These are phyloP conservation scores for Excalfactoria chinensis DNA, from an alignment of 2,113 vertebrate species.

Conservation along the genomic window DNA sequence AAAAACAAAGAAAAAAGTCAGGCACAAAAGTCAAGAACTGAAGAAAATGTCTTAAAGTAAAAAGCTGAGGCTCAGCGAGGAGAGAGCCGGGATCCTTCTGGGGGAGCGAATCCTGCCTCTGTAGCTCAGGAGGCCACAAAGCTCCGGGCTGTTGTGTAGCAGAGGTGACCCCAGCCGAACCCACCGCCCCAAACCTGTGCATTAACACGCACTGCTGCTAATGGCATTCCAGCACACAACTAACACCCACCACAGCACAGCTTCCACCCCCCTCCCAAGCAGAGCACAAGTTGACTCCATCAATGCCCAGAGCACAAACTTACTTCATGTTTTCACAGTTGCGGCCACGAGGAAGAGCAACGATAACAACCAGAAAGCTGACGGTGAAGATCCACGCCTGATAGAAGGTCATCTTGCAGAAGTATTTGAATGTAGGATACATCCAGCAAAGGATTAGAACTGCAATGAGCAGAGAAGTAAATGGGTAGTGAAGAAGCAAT, in stretches of 20 bases:
- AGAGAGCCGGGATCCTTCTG: background rate
- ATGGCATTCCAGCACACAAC: background rate
- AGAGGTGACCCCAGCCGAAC: background rate
- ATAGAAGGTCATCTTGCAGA: constrained; percentile 51
- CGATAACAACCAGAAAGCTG: background rate
- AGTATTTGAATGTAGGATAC: constrained; percentile 35
- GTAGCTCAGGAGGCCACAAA: background rate
- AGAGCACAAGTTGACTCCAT: background rate
- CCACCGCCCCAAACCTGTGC: background rate
- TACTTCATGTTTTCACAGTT: background rate
- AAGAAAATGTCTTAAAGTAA: background rate
- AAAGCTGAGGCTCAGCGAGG: background rate
- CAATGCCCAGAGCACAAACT: background rate
- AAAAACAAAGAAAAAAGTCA: background rate
- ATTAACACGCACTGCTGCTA: background rate
- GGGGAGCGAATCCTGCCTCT: background rate
- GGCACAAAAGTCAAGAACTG: background rate
- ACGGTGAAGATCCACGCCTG: background rate
- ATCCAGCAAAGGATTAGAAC: constrained; percentile 41
- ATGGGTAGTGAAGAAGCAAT: constrained; percentile 5
- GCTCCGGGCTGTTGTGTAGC: fast-evolving
- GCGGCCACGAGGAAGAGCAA: constrained; percentile 25
- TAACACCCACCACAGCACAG: background rate
- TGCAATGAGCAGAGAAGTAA: background rate
- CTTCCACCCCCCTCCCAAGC: background rate